Percentiles rank a stretch among this genome's conserved stretches.
phyloP scores from a whole-genome alignment of 2,888 invertebrate genomes.

The Anaspis maculata region DNA sequence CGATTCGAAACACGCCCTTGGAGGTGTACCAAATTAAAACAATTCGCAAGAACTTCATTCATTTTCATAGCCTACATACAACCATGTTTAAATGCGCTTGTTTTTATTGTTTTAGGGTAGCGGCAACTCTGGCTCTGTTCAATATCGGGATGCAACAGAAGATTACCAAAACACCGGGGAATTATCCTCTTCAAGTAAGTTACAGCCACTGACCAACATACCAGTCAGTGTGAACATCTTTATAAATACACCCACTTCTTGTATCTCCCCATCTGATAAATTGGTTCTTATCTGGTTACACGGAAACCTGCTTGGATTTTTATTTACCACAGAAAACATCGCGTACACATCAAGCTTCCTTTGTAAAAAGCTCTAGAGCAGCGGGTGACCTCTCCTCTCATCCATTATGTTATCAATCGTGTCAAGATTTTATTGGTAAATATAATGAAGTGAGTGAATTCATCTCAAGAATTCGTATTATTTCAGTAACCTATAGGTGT shows the following conservation, averaged over 20 bases:
- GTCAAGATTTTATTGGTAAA: too few relatives aligned
- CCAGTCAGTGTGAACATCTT: slow-evolving; percentile 13
- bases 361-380: too few relatives aligned
- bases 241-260: slow-evolving; percentile 14
- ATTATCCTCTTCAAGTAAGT: slow-evolving; percentile 30
- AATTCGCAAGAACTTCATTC: neutral
- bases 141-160: slow-evolving; percentile 24
- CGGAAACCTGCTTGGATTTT: slow-evolving; percentile 7
- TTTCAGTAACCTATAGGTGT: too few relatives aligned
- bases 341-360: too few relatives aligned
- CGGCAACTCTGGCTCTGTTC: slow-evolving; percentile 27
- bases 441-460: too few relatives aligned
- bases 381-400: too few relatives aligned
- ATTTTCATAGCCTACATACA: neutral
- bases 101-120: slow-evolving; percentile 27
- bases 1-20: neutral
- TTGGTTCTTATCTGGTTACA: slow-evolving; percentile 15
- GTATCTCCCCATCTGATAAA: slow-evolving; percentile 12
- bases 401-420: too few relatives aligned
- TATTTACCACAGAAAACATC: slow-evolving; percentile 1
- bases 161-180: slow-evolving; percentile 20
- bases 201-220: too few relatives aligned
- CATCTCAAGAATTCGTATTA: too few relatives aligned
- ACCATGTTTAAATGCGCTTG: neutral
- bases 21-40: neutral